Percentiles rank a stretch among this genome's conserved stretches.
phyloP scores from a whole-genome alignment of 2,888 invertebrate genomes.

The Nemotelus nigrinus region DNA sequence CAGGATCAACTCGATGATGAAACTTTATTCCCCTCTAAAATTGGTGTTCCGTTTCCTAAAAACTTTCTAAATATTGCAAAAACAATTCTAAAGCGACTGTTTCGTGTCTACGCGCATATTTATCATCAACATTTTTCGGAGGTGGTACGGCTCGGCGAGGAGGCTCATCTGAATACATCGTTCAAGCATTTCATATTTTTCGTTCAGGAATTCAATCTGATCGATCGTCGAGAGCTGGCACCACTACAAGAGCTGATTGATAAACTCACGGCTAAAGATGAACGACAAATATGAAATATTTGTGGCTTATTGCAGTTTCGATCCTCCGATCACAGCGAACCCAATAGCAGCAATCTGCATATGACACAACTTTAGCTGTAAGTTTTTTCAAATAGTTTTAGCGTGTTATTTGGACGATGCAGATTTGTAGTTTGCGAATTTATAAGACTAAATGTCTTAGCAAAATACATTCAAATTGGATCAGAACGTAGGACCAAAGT shows the following conservation, averaged over 20 bases:
- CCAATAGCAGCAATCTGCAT: slow-evolving; percentile 9
- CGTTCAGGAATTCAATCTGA: slow-evolving; percentile 94
- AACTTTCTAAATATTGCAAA: slow-evolving; percentile 97
- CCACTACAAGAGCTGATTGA: slow-evolving; percentile 98
- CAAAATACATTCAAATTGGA: no score
- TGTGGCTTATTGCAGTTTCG: background rate
- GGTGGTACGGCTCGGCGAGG: slow-evolving; percentile 97
- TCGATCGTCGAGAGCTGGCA: slow-evolving; percentile 95
- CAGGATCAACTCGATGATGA: slow-evolving; percentile 99
- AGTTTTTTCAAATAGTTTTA: background rate
- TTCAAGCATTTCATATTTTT: slow-evolving; percentile 99
- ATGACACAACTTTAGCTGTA: slow-evolving; percentile 36
- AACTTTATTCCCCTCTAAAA: slow-evolving; percentile 97
- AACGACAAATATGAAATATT: slow-evolving; percentile 72
- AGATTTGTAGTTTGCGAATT: no score
- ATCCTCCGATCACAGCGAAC: background rate
- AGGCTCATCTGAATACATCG: slow-evolving; percentile 98
- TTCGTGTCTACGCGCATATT: slow-evolving; percentile 99
- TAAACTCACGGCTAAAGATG: slow-evolving; percentile 90
- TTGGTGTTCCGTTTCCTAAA: slow-evolving; percentile 98
- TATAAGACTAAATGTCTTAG: no score
- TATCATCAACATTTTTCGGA: slow-evolving; percentile 99
- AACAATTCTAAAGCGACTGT: slow-evolving; percentile 96
- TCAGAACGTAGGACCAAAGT: no score
- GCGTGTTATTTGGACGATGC: no score